Conservation (phyloP, 2,797 vertebrate genomes). For the Sitta carolinensis region DNA sequence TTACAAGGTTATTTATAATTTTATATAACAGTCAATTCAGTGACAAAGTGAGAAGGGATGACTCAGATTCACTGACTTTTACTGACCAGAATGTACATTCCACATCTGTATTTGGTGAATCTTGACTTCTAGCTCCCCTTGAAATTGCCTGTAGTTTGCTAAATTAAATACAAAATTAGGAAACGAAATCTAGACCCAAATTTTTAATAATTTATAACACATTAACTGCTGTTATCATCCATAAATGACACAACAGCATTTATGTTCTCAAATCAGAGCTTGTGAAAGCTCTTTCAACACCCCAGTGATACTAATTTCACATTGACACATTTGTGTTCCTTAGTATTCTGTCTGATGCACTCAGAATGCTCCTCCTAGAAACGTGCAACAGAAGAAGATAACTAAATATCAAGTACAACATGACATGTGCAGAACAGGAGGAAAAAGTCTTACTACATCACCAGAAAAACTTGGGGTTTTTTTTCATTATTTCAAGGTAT, state of each 20-base stretch:
- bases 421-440: not conserved
- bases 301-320: not conserved
- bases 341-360: not conserved
- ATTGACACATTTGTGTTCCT: not conserved
- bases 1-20: not conserved
- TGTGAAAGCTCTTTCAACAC: not conserved
- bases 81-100: not conserved
- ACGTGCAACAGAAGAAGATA: not conserved
- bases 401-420: not conserved
- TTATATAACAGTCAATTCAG: not conserved
- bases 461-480: not conserved
- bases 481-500: not conserved
- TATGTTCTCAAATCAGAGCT: not conserved
- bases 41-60: not conserved
- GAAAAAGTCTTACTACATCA: not conserved
- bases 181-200: not conserved
- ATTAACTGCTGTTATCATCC: not conserved
- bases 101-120: not conserved
- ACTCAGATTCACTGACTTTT: not conserved
- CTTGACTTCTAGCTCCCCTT: not conserved
- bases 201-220: not conserved
- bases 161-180: not conserved
- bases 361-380: not conserved
- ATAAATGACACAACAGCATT: not conserved
- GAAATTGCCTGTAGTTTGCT: not conserved